Evolutionary conservation across 2,888 invertebrate species (phyloP).

Genomic region (Dasysyrphus tricinctus): DNA sequence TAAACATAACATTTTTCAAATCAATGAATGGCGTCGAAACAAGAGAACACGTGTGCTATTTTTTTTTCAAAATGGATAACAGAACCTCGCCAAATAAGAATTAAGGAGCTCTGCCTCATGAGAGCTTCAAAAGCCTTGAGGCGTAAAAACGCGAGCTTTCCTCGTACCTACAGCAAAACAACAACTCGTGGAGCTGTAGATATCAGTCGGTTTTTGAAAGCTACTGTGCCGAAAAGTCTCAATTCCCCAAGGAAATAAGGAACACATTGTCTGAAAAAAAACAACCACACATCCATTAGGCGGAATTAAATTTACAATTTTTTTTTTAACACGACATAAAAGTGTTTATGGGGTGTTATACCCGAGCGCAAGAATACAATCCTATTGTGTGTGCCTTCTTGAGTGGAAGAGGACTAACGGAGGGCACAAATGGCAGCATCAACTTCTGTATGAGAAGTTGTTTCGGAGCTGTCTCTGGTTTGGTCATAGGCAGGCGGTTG

Average conservation of each 20-base stretch:
- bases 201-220: conserved; percentile 35
- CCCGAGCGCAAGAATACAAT: conserved; percentile 15
- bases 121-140: not conserved
- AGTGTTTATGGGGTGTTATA: conserved; percentile 54
- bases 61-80: conserved; percentile 23
- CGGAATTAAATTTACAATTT: conserved; percentile 70
- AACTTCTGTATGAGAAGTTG: conserved; percentile 35
- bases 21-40: conserved; percentile 13
- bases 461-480: not conserved
- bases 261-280: conserved; percentile 25
- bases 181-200: conserved; percentile 23
- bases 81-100: conserved; percentile 26
- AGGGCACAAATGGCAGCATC: conserved; percentile 38
- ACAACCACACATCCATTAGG: conserved; percentile 63
- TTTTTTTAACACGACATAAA: conserved; percentile 18
- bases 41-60: conserved; percentile 15
- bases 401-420: conserved; percentile 42
- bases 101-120: conserved; percentile 6
- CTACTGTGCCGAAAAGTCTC: conserved; percentile 19
- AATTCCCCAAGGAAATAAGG: not conserved
- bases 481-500: too few relatives aligned
- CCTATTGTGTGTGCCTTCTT: conserved; percentile 30
- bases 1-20: conserved; percentile 9
- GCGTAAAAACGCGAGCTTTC: conserved; percentile 17
- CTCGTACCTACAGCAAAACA: conserved; percentile 39